Base-by-base conservation (phyloP, 2,888 invertebrate species). In the Acrocyrtus sp. region DNA sequence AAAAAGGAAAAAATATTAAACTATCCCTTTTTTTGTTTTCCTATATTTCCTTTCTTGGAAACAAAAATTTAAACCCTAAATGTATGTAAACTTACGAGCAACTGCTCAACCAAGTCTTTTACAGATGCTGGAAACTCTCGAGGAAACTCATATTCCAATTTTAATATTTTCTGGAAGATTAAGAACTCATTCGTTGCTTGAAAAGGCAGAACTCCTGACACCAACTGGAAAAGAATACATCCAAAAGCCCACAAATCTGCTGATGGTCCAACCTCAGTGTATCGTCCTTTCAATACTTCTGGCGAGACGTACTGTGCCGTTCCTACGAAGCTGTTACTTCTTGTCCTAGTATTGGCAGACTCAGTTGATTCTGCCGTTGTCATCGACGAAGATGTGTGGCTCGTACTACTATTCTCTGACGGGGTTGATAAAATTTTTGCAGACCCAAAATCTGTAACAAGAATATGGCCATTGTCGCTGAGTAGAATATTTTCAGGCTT, bases 241-340 rank as follows among this genome's bases (percentile, higher is more conserved):
- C 98, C 99, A 51, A 96, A 87, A 0, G 98, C 98, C 99, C 99
- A 99, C 68, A 98, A 87, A 86, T 99, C 99, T 15, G 94, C 93
- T 47, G 93, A 89, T 54, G 91, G 90, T 61, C 91, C 90, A 41
- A 80, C 78, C 24, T 69, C 67, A 1, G 90, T 90, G 41, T 83
- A 83, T 73, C 91, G 90, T 83, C 93, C 91, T 73, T 91, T 92
- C 58, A 99, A 87, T 75, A 98, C 89, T 86, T 99, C 99, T 2
- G 99, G 99, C 67, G 97, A 97, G 0, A 99, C 97, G 85, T 98
- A 99, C 84, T 98, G 98, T 1, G 99, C 98, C 12, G 98, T 99
- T 57, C 99, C 99, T 15, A 98, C 98, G 85, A 99, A 98, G 84
- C 94, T 94, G 82, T 91, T 91, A 81, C 89, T 89, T 72, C 93